phyloP scores from a whole-genome alignment of 2,113 vertebrate species.

The Paralichthys olivaceus region DNA sequence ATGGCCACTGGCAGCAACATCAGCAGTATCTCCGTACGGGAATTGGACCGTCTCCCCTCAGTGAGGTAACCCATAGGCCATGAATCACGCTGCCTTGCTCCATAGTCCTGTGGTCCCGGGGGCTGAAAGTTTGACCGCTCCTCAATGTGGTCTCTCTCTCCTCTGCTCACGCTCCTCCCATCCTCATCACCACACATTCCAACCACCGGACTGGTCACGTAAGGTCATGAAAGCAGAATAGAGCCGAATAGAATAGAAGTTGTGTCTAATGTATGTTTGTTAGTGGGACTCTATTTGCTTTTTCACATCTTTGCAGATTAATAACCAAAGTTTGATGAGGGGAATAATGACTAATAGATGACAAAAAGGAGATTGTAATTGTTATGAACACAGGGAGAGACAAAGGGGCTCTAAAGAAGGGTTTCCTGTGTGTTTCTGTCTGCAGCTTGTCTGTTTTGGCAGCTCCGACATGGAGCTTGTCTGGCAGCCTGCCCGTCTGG shows the following conservation, averaged over 20 bases:
- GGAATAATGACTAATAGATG: constrained; percentile 17
- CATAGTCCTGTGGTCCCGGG: constrained; percentile 68
- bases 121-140: constrained; percentile 73
- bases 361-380: neutral
- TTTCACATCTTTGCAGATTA: constrained; percentile 21
- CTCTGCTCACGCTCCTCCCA: constrained; percentile 65
- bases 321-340: constrained; percentile 6
- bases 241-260: constrained; percentile 31
- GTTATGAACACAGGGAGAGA: constrained; percentile 3
- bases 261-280: constrained; percentile 19
- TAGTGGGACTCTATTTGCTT: constrained; percentile 1
- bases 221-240: constrained; percentile 71
- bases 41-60: constrained; percentile 66
- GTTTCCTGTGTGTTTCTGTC: constrained; percentile 39
- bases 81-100: constrained; percentile 77
- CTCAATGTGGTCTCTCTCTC: constrained; percentile 71
- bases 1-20: constrained; percentile 61
- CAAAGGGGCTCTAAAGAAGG: constrained; percentile 16
- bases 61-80: constrained; percentile 77
- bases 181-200: constrained; percentile 73
- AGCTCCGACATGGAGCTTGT: constrained; percentile 58
- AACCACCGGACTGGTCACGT: constrained; percentile 73
- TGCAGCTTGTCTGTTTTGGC: constrained; percentile 64
- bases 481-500: constrained; percentile 73
- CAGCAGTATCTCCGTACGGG: constrained; percentile 64